Evolutionary conservation across 2,113 vertebrate genomes (phyloP).

Genomic region (Oncorhynchus clarkii): DNA sequence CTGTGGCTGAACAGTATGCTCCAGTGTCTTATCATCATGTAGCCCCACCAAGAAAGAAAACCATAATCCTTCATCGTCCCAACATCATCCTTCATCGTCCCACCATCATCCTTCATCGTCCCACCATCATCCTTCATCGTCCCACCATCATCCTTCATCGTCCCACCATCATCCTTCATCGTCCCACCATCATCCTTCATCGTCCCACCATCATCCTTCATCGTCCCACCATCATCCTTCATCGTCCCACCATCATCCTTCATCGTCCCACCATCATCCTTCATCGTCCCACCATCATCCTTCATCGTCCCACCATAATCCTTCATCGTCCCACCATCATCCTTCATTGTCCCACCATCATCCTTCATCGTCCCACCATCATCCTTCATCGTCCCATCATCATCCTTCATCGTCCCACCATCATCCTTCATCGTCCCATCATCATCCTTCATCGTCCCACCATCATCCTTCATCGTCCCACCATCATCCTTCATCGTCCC

Average conservation of each 20-base stretch:
- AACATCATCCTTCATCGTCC: no score
- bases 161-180: neutral
- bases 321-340: no score
- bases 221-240: neutral
- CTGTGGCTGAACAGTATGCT: constrained; percentile 60
- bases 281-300: neutral
- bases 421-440: neutral
- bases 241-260: neutral
- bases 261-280: neutral
- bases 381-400: neutral
- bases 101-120: no score
- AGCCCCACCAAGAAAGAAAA: neutral
- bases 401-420: no score
- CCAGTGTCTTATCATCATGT: constrained; percentile 22
- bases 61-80: no score
- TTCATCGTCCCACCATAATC: neutral
- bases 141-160: neutral
- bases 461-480: no score
- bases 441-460: neutral
- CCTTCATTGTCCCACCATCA: neutral
- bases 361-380: no score
- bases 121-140: neutral
- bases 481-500: no score
- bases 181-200: neutral
- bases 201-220: neutral